phyloP scores from a whole-genome alignment of 2,113 vertebrate species.

The Colistium nudipinnis region DNA sequence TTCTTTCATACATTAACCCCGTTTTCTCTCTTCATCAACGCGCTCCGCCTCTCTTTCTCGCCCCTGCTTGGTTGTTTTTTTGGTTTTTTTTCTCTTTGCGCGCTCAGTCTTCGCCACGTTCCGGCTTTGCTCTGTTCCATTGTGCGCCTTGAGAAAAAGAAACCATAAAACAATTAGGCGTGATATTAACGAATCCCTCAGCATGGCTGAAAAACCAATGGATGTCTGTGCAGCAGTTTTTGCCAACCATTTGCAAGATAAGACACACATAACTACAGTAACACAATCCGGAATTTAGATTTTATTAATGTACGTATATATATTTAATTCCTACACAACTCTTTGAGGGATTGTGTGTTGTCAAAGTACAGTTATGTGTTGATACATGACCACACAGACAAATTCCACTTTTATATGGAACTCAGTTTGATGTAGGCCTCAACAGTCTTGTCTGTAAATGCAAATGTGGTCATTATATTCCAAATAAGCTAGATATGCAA shows the following conservation, averaged over 20 bases:
- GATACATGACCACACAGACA: not conserved
- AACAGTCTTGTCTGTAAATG: too few species aligned
- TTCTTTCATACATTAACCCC: slow-evolving; percentile 74
- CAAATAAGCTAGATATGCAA: not conserved
- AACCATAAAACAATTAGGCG: slow-evolving; percentile 11
- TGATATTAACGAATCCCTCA: slow-evolving; percentile 11
- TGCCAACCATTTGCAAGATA: not conserved
- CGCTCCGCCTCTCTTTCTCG: slow-evolving; percentile 12
- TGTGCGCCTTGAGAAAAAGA: not conserved
- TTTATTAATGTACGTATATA: too few species aligned
- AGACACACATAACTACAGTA: not conserved
- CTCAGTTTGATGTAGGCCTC: too few species aligned
- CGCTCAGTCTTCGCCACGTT: slow-evolving; percentile 14
- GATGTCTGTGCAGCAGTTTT: slow-evolving; percentile 11
- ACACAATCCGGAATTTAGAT: not conserved
- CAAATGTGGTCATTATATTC: not conserved
- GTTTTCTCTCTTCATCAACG: slow-evolving; percentile 67
- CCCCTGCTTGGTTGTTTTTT: slow-evolving; percentile 3
- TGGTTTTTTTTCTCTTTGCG: not conserved
- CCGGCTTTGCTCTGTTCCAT: slow-evolving; percentile 1
- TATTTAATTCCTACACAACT: too few species aligned
- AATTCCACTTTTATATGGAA: too few species aligned
- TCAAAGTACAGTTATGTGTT: not conserved
- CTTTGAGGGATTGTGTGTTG: not conserved
- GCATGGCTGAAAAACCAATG: slow-evolving; percentile 15